A percentile compares a stretch with the other conserved stretches of the same genome.
These are phyloP conservation scores for Mycalesis mineus DNA, from an alignment of 2,888 invertebrate species.

Conservation along the genomic window DNA sequence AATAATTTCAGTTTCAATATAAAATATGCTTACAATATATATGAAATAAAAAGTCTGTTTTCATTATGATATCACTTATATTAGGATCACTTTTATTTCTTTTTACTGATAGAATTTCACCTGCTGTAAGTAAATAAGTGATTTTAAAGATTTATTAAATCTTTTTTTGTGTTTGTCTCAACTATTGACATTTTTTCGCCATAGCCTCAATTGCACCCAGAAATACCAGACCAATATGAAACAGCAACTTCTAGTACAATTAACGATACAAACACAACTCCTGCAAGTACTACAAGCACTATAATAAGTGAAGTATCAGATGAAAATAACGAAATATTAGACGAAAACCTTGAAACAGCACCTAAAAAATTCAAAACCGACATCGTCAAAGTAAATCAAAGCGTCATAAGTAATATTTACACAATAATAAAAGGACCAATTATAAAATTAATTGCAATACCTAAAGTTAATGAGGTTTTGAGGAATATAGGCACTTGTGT, in stretches of 20 bases:
- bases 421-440: conserved; percentile 41
- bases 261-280: background rate
- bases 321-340: conserved; percentile 18
- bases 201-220: conserved; percentile 45
- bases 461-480: conserved; percentile 53
- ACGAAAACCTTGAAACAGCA: conserved; percentile 4
- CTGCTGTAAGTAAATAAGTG: background rate
- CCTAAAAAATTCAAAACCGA: conserved; percentile 6
- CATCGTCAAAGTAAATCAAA: conserved; percentile 3
- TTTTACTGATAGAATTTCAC: background rate
- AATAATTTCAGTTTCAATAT: background rate
- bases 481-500: conserved; percentile 61
- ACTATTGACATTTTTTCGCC: background rate
- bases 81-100: background rate
- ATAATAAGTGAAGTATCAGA: conserved; percentile 14
- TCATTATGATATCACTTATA: background rate
- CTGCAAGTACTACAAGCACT: background rate
- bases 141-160: background rate
- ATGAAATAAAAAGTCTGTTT: background rate
- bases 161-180: background rate
- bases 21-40: background rate
- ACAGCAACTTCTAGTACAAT: conserved; percentile 15
- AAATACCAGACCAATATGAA: conserved; percentile 50
- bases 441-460: conserved; percentile 38
- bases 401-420: conserved; percentile 32